A percentile compares a stretch with the other conserved stretches of the same genome.
Conservation (phyloP, 2,797 vertebrate species). For the Phataginus tricuspis region DNA sequence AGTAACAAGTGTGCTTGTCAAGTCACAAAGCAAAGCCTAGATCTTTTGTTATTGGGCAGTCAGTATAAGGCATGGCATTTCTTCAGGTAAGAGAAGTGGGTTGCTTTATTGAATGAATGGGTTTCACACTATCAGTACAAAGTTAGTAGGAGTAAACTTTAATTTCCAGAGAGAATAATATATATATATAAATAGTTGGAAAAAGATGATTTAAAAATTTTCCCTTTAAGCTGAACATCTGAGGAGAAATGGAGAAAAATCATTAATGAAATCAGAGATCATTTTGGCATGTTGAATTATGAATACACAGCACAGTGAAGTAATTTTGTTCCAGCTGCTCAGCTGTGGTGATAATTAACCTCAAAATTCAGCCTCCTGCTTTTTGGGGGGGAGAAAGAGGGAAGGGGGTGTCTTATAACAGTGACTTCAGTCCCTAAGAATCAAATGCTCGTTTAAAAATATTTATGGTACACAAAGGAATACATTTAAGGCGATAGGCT, state of each 20-base stretch:
- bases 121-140: constrained; percentile 1
- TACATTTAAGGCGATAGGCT: constrained; percentile 65
- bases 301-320: constrained; percentile 23
- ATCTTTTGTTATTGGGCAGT: constrained; percentile 15
- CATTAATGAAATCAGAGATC: constrained; percentile 52
- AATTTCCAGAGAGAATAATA: constrained; percentile 40
- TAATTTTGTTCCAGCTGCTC: constrained; percentile 50
- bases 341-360: constrained; percentile 61
- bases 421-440: constrained; percentile 75
- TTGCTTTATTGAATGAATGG: constrained; percentile 12
- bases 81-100: not conserved
- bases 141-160: constrained; percentile 48
- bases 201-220: constrained; percentile 13
- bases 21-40: constrained; percentile 32
- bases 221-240: constrained; percentile 57
- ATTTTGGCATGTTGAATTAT: constrained; percentile 41
- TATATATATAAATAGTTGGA: constrained; percentile 32
- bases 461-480: constrained; percentile 72
- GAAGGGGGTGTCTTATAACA: constrained; percentile 1
- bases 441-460: constrained; percentile 72
- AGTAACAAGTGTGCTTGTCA: constrained; percentile 32
- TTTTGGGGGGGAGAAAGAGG: not conserved
- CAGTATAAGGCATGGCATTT: constrained; percentile 13
- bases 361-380: not conserved
- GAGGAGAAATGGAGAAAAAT: constrained; percentile 59